Evolutionary conservation across 2,888 invertebrate species (phyloP).

Genomic region (Oligia fasciuncula): DNA sequence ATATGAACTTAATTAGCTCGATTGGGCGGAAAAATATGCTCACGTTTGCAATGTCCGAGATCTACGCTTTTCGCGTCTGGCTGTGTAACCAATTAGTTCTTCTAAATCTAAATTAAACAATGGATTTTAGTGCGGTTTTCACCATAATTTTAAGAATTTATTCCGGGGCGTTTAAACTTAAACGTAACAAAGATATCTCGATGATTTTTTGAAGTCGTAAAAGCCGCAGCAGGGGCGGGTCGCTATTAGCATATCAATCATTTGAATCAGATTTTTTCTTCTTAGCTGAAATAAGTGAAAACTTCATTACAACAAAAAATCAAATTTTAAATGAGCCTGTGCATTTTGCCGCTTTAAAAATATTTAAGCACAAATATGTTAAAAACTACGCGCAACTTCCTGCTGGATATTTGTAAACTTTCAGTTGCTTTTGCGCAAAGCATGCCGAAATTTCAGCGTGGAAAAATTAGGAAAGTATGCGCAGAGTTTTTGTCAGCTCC

Average conservation of each 20-base stretch:
- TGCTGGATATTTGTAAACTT: constrained; percentile 44
- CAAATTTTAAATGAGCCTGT: not conserved
- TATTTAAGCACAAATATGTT: constrained; percentile 34
- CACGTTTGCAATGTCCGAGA: not conserved
- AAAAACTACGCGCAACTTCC: constrained; percentile 25
- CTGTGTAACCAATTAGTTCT: not conserved
- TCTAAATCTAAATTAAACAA: too few species aligned
- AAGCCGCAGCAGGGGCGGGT: not conserved
- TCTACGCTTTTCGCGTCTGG: not conserved
- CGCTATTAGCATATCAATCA: not conserved
- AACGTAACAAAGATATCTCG: not conserved
- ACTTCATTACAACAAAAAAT: not conserved
- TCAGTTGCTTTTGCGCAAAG: constrained; percentile 27
- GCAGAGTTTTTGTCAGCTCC: constrained; percentile 22
- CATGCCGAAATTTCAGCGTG: constrained; percentile 23
- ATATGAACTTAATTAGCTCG: constrained; percentile 50
- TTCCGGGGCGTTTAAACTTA: not conserved
- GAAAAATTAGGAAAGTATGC: constrained; percentile 51
- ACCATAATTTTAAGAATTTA: not conserved
- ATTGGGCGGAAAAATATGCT: not conserved
- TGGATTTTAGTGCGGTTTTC: not conserved
- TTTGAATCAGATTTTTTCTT: not conserved
- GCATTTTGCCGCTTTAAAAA: constrained; percentile 11
- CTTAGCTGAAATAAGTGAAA: not conserved
- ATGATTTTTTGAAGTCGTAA: too few species aligned